These are phyloP conservation scores for Uloborus diversus DNA, from an alignment of 1,140 invertebrate genomes.

Conservation along the genomic window DNA sequence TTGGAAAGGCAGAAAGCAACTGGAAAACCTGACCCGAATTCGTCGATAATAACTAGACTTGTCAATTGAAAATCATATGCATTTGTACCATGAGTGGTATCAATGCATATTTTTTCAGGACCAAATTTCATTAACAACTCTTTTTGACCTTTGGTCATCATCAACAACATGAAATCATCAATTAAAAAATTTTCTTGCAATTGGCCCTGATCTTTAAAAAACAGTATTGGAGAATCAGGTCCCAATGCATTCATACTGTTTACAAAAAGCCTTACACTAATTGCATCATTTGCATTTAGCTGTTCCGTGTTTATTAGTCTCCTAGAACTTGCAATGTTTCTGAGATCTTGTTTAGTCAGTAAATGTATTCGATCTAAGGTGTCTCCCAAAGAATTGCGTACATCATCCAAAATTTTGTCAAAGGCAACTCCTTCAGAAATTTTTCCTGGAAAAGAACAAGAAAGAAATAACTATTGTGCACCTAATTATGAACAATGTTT, in stretches of 20 bases:
- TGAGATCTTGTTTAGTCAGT: too few species aligned
- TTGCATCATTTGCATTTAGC: neutral
- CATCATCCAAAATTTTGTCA: too few species aligned
- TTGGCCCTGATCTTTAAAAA: neutral
- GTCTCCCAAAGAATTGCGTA: too few species aligned
- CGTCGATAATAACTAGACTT: constrained; percentile 31
- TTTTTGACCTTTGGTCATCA: constrained; percentile 14
- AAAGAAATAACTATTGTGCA: too few species aligned
- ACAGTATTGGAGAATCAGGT: neutral
- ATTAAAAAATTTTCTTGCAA: neutral
- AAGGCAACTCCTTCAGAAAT: too few species aligned
- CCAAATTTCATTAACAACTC: constrained; percentile 13
- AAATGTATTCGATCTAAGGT: too few species aligned
- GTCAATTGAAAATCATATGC: constrained; percentile 27
- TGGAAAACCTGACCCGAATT: constrained; percentile 18
- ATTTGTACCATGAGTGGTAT: constrained; percentile 38
- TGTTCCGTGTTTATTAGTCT: too few species aligned
- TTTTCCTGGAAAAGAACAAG: too few species aligned
- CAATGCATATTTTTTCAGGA: constrained; percentile 22
- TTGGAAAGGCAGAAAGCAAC: constrained; percentile 6
- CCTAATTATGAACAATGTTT: too few species aligned
- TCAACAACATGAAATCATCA: constrained; percentile 7
- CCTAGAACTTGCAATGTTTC: too few species aligned
- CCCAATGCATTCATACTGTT: neutral
- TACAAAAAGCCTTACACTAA: neutral